Evolutionary conservation across 2,797 vertebrate genomes (phyloP), one percentile per base, ranked within the genome.

Genomic region (Notolepis coatsorum): DNA sequence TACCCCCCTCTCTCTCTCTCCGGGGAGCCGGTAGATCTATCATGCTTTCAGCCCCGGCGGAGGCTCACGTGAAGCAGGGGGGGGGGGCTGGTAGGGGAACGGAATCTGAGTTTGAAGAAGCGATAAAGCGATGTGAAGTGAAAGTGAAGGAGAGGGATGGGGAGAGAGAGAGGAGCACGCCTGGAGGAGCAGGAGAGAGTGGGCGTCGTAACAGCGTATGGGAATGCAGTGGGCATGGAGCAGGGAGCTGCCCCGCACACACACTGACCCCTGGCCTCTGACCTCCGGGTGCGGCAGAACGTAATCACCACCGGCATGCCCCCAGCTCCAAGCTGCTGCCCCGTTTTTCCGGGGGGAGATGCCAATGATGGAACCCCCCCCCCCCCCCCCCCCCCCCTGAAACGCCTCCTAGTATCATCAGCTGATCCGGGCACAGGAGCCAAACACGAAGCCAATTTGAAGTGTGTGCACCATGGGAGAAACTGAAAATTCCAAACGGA

Each of bases 231-330:
- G 31, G 28, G 50, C 68, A 41, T 73, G 49, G 75, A 35, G 2
- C 59, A 57, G 60, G 46, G 64, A 45, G 61, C 73, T 41, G 61
- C 47, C 31, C n/a, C 1, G 52, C 71, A 61, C 68, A 61, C 52
- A 25, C 65, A 75, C 62, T 24, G 13, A n/a, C n/a, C n/a, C 20
- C 54, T 68, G 78, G 86, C 84, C 80, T 27, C 52, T 84, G 83
- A 83, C 84, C 82, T 58, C 41, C 33, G n/a, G 58, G 56, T 56
- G 61, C 68, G 75, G 68, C 61, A 38, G 68, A 84, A 73, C 60
- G 70, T 86, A 88, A 91, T 87, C 58, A 61, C 54, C 65, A 60
- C 60, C 25, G 81, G 88, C 84, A 52, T 69, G 75, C 70, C 62
- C 71, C 72, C 51, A 74, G 68, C 73, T 75, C 57, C 39, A 65